Evolutionary conservation across 2,113 vertebrate species (phyloP), one percentile per base, ranked within the genome.

Genomic region (Cyprinus carpio): DNA sequence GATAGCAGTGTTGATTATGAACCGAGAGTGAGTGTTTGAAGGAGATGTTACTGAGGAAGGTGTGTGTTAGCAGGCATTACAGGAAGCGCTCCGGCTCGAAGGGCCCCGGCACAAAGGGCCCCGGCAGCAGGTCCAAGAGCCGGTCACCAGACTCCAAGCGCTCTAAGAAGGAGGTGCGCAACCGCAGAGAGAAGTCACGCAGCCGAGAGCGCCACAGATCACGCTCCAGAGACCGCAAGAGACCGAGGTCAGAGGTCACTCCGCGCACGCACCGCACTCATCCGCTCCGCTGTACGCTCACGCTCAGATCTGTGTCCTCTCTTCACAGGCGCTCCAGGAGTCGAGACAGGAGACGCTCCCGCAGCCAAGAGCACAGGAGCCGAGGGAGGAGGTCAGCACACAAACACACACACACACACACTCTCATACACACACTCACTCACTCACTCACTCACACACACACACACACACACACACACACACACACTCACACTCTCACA

Each of bases 181-280:
- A 85, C 82, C 86, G 95, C 54, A 90, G 95, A 23, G 98, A 99
- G 77, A 90, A 97, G 13, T 96, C 98, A 0, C 96, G 97, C 27
- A 99, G 98, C 83, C 91, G 98, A 84, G 98, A 99, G 72, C 96
- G 98, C 82, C 95, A 97, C 0, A 93, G 97, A 81, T 98, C 98
- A 23, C 94, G 98, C 0, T 99, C 98, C 0, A 94, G 98, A 84
- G 98, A 99, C 86, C 94, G 97, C 27, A 99, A 99, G 75, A 95
- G 97, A 1, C 92, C 95, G 20, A 96, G 98, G 98, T 98, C 84
- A 0, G 88, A 34, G 49, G 16, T 23, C 40, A 20, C 10, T 9
- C 12, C 72, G 0, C 37, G 1, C 43, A 34, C 6, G 34, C 34
- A 34, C 15, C 67, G 11, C 31, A 16, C 12, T 6, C 12, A 0